Evolutionary conservation across 2,113 vertebrate species (phyloP).

Genomic region (Pelobates fuscus): DNA sequence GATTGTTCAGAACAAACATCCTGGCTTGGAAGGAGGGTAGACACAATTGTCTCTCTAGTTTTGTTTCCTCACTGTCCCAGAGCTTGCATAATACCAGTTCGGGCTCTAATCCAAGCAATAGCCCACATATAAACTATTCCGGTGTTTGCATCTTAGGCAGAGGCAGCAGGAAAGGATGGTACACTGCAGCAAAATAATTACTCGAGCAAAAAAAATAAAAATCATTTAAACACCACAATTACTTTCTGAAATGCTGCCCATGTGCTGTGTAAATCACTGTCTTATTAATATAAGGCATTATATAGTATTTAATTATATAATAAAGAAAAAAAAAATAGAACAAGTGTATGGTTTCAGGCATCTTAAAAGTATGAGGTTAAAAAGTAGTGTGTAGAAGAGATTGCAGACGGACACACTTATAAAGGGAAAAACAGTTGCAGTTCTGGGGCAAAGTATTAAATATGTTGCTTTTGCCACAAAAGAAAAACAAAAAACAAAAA

Average conservation of each 20-base stretch:
- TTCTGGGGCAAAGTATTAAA: no score
- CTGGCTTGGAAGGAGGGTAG: constrained; percentile 41
- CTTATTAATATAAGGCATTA: constrained; percentile 15
- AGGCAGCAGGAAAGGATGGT: constrained; percentile 3
- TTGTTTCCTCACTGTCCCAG: constrained; percentile 7
- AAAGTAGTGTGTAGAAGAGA: no score
- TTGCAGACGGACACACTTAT: no score
- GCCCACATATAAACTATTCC: constrained; percentile 30
- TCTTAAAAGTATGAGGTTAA: no score
- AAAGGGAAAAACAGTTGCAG: no score
- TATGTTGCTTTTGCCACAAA: no score
- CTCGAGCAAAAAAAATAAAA: background rate
- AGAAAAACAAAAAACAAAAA: no score
- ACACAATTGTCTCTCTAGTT: constrained; percentile 30
- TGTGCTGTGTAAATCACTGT: constrained; percentile 16
- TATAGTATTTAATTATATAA: no score
- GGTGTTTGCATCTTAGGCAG: constrained; percentile 18
- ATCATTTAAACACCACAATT: constrained; percentile 34
- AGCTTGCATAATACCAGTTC: constrained; percentile 26
- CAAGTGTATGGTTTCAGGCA: no score
- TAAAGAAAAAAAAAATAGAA: no score
- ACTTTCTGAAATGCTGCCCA: constrained; percentile 15
- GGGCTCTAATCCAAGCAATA: constrained; percentile 29
- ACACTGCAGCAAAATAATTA: constrained; percentile 14
- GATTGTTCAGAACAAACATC: constrained; percentile 38